Evolutionary conservation across 2,888 invertebrate species (phyloP), one percentile per base, ranked within the genome.

Genomic region (Erannis defoliaria): DNA sequence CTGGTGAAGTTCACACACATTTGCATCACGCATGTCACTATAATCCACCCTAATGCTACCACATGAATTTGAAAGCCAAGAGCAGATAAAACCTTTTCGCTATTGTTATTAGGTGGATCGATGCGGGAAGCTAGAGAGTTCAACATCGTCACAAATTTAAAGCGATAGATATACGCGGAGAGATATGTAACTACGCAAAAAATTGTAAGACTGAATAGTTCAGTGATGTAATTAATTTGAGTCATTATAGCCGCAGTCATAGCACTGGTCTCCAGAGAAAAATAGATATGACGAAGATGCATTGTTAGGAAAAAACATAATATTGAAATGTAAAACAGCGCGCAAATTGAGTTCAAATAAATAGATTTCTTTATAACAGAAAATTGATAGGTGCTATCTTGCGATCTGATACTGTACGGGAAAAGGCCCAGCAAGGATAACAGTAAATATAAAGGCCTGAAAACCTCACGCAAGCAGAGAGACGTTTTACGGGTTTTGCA

Each of bases 201-300:
- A 0, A 77, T 12, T 0, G 77, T 55, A 0, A 85, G 66, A 18
- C 60, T 66, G 8, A 78, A 61, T 2, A 88, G 48, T 67, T 92
- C 90, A 2, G 85, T 46, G 1, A 86, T 71, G 43, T 90, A 90
- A 66, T 92, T 91, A 45, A 86, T 71, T 73, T 87, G 76, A 5
- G 88, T 86, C 64, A 85, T 69, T 0, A 84, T 55, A 18, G 74
- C 82, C 21, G 84, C 78, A 0, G 79, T 84, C 63, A 85, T 73
- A 2, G 74, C 62, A 33, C 70, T 78, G 33, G 74, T 71, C 10
- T 82, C 81, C 1, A 73, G 67, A 1, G 73, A 65, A 3, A 70
- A 61, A 23, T 79, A 71, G 10, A 89, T 71, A 4, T 82, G 68
- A 26, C 72, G 73, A 6, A 86, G 58, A 56, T 90, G 89, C 5